Evolutionary conservation across 2,113 vertebrate genomes (phyloP).

Genomic region (Pelecanus crispus): DNA sequence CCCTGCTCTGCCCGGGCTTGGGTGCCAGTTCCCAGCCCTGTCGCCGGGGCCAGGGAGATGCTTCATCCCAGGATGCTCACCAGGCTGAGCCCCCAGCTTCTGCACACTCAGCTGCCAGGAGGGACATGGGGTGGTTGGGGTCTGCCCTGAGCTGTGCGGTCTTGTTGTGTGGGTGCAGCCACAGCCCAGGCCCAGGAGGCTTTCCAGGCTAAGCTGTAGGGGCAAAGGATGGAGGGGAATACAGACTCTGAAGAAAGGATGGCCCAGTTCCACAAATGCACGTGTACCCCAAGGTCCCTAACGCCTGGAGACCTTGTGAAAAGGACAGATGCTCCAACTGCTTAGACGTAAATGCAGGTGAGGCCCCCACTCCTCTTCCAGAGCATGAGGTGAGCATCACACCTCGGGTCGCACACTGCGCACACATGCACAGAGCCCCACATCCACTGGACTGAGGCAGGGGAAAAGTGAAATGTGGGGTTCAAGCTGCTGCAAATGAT

Average conservation of each 20-base stretch:
- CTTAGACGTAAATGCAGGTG: neutral
- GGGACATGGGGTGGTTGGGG: too few relatives aligned
- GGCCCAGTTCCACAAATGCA: too few relatives aligned
- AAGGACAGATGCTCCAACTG: neutral
- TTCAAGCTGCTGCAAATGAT: neutral
- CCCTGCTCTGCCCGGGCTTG: rapidly evolving
- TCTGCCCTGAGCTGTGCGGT: neutral
- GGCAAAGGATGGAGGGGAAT: neutral
- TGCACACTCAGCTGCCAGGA: neutral
- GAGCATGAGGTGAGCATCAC: neutral
- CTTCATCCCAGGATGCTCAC: neutral
- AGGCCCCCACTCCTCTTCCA: neutral
- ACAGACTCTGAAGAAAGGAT: rapidly evolving
- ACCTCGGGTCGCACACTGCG: rapidly evolving
- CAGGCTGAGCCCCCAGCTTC: neutral
- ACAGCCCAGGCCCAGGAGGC: neutral
- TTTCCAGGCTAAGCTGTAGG: neutral
- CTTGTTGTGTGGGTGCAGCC: neutral
- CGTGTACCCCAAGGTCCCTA: rapidly evolving
- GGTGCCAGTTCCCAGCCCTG: neutral
- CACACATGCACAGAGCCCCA: neutral
- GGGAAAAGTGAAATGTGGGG: too few relatives aligned
- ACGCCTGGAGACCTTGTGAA: neutral
- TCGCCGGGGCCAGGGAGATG: rapidly evolving
- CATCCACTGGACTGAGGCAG: rapidly evolving